Conservation (phyloP, 2,888 invertebrate species). For the Embidobia sp. region DNA sequence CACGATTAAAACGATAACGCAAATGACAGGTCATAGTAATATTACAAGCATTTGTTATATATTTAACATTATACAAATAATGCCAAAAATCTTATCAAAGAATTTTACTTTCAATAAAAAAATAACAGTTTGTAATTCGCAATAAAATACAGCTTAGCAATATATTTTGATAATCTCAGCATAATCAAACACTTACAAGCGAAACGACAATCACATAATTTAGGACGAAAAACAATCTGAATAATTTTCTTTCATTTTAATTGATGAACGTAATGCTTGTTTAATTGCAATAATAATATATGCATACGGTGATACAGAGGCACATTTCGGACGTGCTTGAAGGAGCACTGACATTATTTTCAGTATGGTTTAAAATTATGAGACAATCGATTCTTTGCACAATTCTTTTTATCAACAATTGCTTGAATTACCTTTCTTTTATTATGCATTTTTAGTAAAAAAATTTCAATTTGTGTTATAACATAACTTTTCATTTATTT, state of each 20-base stretch:
- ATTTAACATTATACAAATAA: constrained; percentile 5
- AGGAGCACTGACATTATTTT: constrained; percentile 21
- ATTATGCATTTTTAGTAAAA: too few species aligned
- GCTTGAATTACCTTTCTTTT: too few species aligned
- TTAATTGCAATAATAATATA: constrained; percentile 10
- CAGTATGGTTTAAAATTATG: constrained; percentile 17
- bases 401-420: too few species aligned
- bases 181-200: constrained; percentile 43
- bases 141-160: constrained; percentile 19
- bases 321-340: constrained; percentile 38
- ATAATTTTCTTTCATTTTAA: not conserved
- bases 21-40: not conserved
- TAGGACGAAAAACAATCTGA: not conserved
- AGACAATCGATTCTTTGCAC: too few species aligned
- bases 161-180: constrained; percentile 19
- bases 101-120: constrained; percentile 1
- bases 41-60: constrained; percentile 7
- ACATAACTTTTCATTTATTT: too few species aligned
- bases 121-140: constrained; percentile 13
- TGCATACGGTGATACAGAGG: constrained; percentile 22
- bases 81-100: not conserved
- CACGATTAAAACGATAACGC: constrained; percentile 2
- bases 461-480: too few species aligned
- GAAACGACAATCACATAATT: constrained; percentile 22
- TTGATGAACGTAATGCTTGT: not conserved